Evolutionary conservation across 2,888 invertebrate species (phyloP).

Genomic region (Arrhopalites spinosus): DNA sequence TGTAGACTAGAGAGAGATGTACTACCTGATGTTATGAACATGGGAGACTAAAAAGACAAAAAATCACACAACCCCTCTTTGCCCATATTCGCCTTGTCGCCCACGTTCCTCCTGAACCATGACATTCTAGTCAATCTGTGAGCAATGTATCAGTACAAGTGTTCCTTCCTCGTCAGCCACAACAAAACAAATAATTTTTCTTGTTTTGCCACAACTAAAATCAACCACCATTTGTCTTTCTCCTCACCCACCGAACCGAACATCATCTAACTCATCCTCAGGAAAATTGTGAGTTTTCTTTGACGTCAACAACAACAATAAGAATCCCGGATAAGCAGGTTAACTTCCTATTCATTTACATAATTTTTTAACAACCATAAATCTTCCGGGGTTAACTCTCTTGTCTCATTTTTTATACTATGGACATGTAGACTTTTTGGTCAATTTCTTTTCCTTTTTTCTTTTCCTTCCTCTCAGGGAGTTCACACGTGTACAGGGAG

Average conservation of each 20-base stretch:
- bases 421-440: too few species aligned
- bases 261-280: neutral
- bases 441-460: neutral
- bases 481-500: neutral
- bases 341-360: neutral
- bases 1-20: neutral
- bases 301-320: neutral
- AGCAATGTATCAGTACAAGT: constrained; percentile 25
- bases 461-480: neutral
- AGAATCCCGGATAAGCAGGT: constrained; percentile 2
- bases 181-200: constrained; percentile 13
- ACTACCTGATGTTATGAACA: constrained; percentile 9
- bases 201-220: too few species aligned
- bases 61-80: constrained; percentile 7
- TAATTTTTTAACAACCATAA: neutral
- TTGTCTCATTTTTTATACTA: too few species aligned
- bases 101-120: constrained; percentile 30
- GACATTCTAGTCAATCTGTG: constrained; percentile 32
- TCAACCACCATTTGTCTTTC: neutral
- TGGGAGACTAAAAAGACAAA: neutral
- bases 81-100: constrained; percentile 25
- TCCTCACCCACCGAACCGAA: neutral
- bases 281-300: neutral
- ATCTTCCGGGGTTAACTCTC: too few species aligned
- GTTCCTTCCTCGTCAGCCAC: constrained; percentile 14